A percentile compares a stretch with the other conserved stretches of the same genome.
These are phyloP conservation scores for Pristionchus maxplancki DNA, from an alignment of 2,888 invertebrate genomes.

Conservation along the genomic window DNA sequence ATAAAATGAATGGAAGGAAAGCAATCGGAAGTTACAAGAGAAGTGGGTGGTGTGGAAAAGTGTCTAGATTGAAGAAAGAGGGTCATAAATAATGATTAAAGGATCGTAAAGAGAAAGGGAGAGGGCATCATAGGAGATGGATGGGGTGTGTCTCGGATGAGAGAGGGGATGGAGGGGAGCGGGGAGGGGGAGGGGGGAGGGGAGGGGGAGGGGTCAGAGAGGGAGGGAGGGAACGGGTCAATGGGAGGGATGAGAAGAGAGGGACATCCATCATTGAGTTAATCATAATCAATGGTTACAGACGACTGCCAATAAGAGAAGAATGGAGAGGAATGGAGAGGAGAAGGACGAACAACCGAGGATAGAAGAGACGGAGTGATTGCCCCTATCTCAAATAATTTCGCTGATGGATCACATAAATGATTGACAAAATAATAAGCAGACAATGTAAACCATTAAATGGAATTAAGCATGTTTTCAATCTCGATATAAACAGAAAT, in stretches of 20 bases:
- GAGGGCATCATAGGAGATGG: constrained; percentile 38
- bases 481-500: background rate
- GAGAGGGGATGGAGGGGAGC: background rate
- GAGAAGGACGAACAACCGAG: background rate
- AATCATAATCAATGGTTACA: constrained; percentile 37
- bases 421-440: too few relatives aligned
- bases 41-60: background rate
- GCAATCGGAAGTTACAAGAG: background rate
- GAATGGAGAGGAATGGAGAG: background rate
- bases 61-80: background rate
- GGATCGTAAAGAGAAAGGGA: constrained; percentile 35
- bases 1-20: background rate
- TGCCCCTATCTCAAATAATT: too few relatives aligned
- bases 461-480: too few relatives aligned
- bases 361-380: background rate
- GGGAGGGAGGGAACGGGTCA: constrained; percentile 3
- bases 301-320: constrained; percentile 35
- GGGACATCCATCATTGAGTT: constrained; percentile 32
- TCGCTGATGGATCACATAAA: background rate
- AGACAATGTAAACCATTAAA: too few relatives aligned
- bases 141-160: constrained; percentile 12
- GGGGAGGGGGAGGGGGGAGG: background rate
- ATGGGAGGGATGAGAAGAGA: constrained; percentile 9
- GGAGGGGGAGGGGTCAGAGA: background rate
- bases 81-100: constrained; percentile 33